These are phyloP conservation scores for Akabosia matsudoensis DNA, from an alignment of 1,140 invertebrate species.

Conservation along the genomic window DNA sequence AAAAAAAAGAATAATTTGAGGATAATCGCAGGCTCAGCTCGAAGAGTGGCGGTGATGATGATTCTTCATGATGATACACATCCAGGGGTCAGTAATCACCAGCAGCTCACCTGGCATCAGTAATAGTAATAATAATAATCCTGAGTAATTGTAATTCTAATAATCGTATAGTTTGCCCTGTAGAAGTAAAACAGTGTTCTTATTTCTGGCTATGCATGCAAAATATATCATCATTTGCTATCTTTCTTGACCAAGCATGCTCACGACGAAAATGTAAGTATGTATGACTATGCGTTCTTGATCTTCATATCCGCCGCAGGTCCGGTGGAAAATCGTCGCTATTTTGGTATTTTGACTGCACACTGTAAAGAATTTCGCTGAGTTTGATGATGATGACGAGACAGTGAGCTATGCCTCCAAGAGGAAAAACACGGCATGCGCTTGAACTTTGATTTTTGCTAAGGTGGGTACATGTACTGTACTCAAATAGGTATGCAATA, in stretches of 20 bases:
- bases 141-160: not conserved
- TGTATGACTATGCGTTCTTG: too few species aligned
- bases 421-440: not conserved
- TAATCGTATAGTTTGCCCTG: slow-evolving; percentile 1
- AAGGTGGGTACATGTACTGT: too few species aligned
- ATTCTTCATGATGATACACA: not conserved
- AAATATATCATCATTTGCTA: too few species aligned
- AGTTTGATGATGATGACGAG: too few species aligned
- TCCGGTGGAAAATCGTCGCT: not conserved
- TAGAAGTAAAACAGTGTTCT: too few species aligned
- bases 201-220: too few species aligned
- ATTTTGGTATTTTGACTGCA: not conserved
- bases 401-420: too few species aligned
- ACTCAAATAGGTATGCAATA: not conserved
- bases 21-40: not conserved
- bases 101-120: not conserved
- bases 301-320: too few species aligned
- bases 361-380: too few species aligned
- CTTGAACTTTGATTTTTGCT: not conserved
- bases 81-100: slow-evolving; percentile 9
- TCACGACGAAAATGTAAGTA: too few species aligned
- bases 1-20: too few species aligned
- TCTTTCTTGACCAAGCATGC: too few species aligned
- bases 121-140: not conserved
- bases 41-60: not conserved